phyloP scores from a whole-genome alignment of 35 echinoderm and acorn worm genomes.

The Anneissia japonica region DNA sequence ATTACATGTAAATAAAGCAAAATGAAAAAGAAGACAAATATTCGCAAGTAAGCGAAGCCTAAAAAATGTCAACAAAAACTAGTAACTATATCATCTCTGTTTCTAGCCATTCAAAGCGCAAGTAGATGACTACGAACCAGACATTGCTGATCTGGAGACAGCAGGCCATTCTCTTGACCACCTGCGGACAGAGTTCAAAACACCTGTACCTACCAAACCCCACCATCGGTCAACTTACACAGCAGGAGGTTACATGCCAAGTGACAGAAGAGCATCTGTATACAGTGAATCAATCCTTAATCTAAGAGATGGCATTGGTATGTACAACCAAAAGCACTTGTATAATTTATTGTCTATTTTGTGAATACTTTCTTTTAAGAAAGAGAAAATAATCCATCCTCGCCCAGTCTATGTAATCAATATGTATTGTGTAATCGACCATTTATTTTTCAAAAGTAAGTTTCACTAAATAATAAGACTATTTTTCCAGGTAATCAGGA shows the following conservation, averaged over 20 bases:
- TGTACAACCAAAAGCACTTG: background rate
- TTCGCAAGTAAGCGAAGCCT: background rate
- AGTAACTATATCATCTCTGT: background rate
- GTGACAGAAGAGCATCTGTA: slow-evolving; percentile 19
- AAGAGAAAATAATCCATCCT: too few relatives aligned
- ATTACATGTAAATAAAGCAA: too few relatives aligned
- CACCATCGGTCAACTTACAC: slow-evolving; percentile 60
- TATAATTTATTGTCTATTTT: background rate
- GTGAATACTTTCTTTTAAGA: background rate
- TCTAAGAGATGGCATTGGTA: background rate
- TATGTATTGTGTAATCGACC: too few relatives aligned
- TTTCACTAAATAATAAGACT: too few relatives aligned
- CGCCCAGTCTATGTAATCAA: too few relatives aligned
- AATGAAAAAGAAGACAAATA: too few relatives aligned
- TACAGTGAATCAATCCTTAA: background rate
- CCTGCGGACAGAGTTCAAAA: slow-evolving; percentile 53
- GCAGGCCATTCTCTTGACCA: slow-evolving; percentile 61
- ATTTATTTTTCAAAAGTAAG: too few relatives aligned
- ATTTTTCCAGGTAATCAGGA: too few relatives aligned
- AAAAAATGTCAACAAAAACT: background rate
- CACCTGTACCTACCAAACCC: slow-evolving; percentile 53
- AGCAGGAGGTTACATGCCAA: slow-evolving; percentile 35
- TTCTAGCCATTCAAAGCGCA: slow-evolving; percentile 85
- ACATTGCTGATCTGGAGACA: slow-evolving; percentile 59
- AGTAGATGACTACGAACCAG: slow-evolving; percentile 67